A percentile compares a stretch with the other conserved stretches of the same genome.
phyloP scores from a whole-genome alignment of 2,888 invertebrate genomes.

The Metalampra italica region DNA sequence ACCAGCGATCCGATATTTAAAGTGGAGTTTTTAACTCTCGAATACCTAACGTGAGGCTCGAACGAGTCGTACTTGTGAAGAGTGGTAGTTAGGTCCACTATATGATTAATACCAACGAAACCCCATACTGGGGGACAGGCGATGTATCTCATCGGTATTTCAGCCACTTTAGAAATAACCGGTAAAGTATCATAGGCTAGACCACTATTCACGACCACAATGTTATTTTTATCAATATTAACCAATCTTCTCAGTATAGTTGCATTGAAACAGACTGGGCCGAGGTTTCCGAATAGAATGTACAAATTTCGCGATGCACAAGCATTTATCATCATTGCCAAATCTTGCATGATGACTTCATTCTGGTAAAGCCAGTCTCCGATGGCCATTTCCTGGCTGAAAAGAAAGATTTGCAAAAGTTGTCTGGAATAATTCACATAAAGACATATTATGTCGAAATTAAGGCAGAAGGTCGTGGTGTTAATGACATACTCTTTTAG shows the following conservation, averaged over 20 bases:
- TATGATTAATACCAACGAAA: constrained; percentile 75
- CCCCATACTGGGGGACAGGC: constrained; percentile 82
- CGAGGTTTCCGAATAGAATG: constrained; percentile 75
- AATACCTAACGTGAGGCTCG: constrained; percentile 69
- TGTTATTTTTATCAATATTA: constrained; percentile 60
- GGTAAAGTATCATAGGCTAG: constrained; percentile 68
- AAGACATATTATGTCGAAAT: too few relatives aligned
- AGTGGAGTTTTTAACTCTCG: constrained; percentile 67
- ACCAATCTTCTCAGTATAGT: constrained; percentile 60
- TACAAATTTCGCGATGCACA: constrained; percentile 61
- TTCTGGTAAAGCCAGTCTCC: constrained; percentile 60
- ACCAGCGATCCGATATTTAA: constrained; percentile 68
- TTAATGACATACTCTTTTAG: too few relatives aligned
- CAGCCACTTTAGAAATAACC: constrained; percentile 57
- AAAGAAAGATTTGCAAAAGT: constrained; percentile 16
- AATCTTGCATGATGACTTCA: constrained; percentile 46
- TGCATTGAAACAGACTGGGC: constrained; percentile 79
- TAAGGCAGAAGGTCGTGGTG: too few relatives aligned
- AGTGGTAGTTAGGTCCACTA: constrained; percentile 75
- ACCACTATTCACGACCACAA: constrained; percentile 79
- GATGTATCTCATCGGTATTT: constrained; percentile 66
- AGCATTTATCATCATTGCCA: constrained; percentile 71
- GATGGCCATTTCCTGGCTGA: constrained; percentile 41
- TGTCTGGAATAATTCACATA: too few relatives aligned
- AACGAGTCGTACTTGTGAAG: constrained; percentile 72